A percentile compares a stretch with the other conserved stretches of the same genome.
These are phyloP conservation scores for Mus spretus DNA, from an alignment of 2,797 vertebrate genomes.

Conservation along the genomic window DNA sequence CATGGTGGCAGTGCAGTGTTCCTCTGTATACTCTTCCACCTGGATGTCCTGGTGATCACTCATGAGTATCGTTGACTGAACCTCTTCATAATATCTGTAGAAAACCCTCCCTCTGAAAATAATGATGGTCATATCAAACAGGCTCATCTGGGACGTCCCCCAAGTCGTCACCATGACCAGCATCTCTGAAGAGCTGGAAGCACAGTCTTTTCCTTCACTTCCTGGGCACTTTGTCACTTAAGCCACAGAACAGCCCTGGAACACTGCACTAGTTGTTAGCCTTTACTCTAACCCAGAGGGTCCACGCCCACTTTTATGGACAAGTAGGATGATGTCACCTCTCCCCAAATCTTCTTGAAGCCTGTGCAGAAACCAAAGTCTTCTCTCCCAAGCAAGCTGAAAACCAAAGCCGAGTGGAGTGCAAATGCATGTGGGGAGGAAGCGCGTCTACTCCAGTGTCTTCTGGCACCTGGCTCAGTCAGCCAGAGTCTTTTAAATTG, in stretches of 20 bases:
- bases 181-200: background rate
- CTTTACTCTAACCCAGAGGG: conserved; percentile 38
- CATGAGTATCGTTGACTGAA: conserved; percentile 4
- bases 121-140: background rate
- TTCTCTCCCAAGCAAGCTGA: background rate
- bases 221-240: background rate
- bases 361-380: background rate
- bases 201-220: background rate
- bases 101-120: background rate
- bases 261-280: background rate
- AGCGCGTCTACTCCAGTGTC: background rate
- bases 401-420: background rate
- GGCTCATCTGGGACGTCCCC: background rate
- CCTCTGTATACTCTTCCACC: background rate
- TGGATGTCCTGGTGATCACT: background rate
- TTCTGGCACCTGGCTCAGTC: conserved; percentile 19
- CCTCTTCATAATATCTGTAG: background rate
- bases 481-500: conserved; percentile 65
- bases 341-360: conserved; percentile 51
- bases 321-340: conserved; percentile 23
- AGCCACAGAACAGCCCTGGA: background rate
- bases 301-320: conserved; percentile 10
- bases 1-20: accelerated
- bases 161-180: background rate
- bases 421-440: background rate